Percentiles rank a stretch among this genome's conserved stretches.
phyloP scores from a whole-genome alignment of 2,797 vertebrate species.

The Alosa sapidissima region DNA sequence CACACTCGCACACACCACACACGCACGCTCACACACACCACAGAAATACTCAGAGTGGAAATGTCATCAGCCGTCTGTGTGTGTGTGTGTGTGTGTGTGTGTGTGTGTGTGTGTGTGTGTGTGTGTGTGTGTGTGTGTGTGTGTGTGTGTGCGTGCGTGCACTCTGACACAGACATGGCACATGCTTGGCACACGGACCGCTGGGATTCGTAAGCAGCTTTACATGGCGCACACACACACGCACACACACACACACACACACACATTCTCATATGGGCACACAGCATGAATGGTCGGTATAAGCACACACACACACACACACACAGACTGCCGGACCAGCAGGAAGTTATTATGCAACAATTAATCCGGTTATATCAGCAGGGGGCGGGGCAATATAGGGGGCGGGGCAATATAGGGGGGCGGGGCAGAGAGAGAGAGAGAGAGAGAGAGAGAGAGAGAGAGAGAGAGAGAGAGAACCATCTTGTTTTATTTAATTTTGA shows the following conservation, averaged over 20 bases:
- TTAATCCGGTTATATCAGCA: constrained; percentile 62
- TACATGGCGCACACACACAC: constrained; percentile 4
- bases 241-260: background rate
- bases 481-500: too few relatives aligned
- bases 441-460: background rate
- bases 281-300: too few relatives aligned
- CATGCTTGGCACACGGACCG: background rate
- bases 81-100: background rate
- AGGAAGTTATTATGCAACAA: constrained; percentile 57
- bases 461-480: too few relatives aligned
- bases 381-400: background rate
- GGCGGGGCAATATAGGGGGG: background rate
- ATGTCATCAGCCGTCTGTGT: too few relatives aligned
- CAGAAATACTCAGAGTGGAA: too few relatives aligned
- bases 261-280: background rate
- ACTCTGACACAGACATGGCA: background rate
- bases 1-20: background rate
- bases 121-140: background rate
- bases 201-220: background rate
- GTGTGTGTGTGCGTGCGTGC: background rate
- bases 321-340: background rate
- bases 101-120: background rate
- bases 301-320: background rate
- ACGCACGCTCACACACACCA: background rate
- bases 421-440: background rate